Percentiles rank a stretch among this genome's conserved stretches.
Conservation (phyloP, 2,113 vertebrate genomes). For the Heteronetta atricapilla region DNA sequence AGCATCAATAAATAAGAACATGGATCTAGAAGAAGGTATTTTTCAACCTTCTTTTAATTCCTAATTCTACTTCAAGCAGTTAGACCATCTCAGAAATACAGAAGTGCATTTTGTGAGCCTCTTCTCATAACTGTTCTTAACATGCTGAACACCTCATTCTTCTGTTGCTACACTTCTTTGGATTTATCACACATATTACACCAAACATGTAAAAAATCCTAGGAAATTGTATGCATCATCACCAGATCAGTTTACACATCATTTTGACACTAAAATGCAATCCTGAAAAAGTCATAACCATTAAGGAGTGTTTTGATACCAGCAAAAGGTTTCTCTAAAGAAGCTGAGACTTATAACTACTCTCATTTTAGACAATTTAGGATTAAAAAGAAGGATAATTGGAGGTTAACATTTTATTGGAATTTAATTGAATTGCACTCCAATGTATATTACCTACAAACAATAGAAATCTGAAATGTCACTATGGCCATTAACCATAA, state of each 20-base stretch:
- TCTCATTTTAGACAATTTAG: neutral
- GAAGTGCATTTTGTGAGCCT: neutral
- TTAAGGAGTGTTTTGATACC: neutral
- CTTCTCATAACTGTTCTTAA: neutral
- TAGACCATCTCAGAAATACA: neutral
- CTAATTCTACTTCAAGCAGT: neutral
- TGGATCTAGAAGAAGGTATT: neutral
- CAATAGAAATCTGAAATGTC: neutral
- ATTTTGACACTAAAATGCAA: neutral
- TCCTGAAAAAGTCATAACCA: neutral
- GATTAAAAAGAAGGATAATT: neutral
- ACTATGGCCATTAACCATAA: neutral
- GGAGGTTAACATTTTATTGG: neutral
- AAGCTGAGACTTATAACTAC: neutral
- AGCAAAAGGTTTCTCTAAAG: neutral
- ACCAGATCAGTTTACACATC: neutral
- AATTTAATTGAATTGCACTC: neutral
- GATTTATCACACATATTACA: neutral
- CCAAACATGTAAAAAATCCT: neutral
- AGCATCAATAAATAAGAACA: neutral
- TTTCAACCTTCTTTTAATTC: neutral
- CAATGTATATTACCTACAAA: neutral
- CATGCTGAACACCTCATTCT: neutral
- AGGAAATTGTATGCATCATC: neutral
- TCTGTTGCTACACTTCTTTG: neutral